These are phyloP conservation scores for Aldabrachelys gigantea DNA, from an alignment of 2,113 vertebrate genomes.

Conservation along the genomic window DNA sequence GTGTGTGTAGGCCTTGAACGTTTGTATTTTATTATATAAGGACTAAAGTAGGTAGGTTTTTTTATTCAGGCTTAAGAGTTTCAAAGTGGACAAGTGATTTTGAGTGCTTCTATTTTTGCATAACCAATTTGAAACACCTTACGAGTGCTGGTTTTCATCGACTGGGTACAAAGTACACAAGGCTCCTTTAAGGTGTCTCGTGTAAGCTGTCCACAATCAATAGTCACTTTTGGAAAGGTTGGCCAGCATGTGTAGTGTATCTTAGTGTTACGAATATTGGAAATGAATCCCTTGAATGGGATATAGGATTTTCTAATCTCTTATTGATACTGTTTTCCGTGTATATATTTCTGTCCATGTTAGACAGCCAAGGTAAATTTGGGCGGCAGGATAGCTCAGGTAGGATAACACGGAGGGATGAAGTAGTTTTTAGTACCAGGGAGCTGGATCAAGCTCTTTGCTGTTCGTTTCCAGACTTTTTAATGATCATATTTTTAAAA, in stretches of 20 bases:
- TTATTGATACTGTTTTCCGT: background rate
- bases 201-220: background rate
- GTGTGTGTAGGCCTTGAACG: background rate
- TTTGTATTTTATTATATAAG: background rate
- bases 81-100: background rate
- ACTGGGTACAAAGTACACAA: background rate
- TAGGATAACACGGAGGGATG: background rate
- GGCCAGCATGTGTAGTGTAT: background rate
- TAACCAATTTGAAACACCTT: background rate
- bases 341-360: background rate
- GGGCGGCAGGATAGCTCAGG: background rate
- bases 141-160: background rate
- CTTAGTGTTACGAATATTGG: background rate
- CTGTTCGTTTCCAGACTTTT: background rate
- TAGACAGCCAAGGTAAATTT: background rate
- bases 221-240: background rate
- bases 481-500: background rate
- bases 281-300: background rate
- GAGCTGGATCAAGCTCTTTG: background rate
- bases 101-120: background rate
- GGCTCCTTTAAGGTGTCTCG: background rate
- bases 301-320: background rate
- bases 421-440: background rate
- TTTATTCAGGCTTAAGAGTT: background rate
- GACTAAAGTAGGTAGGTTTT: background rate